These are phyloP conservation scores for Gadopsis marmoratus DNA, from an alignment of 2,797 vertebrate genomes.

Conservation along the genomic window DNA sequence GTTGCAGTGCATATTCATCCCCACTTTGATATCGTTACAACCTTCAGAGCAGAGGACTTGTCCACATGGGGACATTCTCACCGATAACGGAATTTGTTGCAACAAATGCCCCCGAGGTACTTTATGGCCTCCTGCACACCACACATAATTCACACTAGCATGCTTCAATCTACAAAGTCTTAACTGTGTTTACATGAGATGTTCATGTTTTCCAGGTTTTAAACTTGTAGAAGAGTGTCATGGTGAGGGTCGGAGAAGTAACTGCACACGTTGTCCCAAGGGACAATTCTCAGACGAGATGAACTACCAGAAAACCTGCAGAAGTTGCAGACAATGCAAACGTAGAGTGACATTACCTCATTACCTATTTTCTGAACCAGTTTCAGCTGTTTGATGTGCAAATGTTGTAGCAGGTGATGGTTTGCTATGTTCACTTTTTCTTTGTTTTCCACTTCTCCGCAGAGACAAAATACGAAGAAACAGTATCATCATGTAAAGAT, in stretches of 20 bases:
- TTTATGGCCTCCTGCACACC: neutral
- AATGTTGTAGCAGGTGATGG: neutral
- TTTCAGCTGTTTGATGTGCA: neutral
- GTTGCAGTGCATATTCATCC: conserved; percentile 55
- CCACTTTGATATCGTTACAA: neutral
- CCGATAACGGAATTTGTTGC: conserved; percentile 70
- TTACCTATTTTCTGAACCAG: neutral
- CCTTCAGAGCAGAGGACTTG: conserved; percentile 4
- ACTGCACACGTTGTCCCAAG: conserved; percentile 39
- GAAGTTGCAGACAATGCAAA: conserved; percentile 17
- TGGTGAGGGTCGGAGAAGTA: neutral
- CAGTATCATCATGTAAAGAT: fast-evolving
- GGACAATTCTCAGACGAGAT: conserved; percentile 42
- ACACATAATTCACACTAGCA: neutral
- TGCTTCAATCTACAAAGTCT: neutral
- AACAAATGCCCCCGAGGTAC: conserved; percentile 80
- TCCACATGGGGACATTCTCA: neutral
- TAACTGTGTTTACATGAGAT: neutral
- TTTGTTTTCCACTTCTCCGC: neutral
- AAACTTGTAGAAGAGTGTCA: conserved; percentile 63
- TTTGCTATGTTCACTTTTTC: conserved; percentile 2
- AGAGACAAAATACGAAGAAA: neutral
- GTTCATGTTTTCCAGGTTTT: conserved; percentile 70
- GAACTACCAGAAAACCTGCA: conserved; percentile 59
- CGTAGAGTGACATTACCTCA: conserved; percentile 52